Base-by-base conservation (phyloP, 2,113 vertebrate genomes). In the Notarius quadriscutis region DNA sequence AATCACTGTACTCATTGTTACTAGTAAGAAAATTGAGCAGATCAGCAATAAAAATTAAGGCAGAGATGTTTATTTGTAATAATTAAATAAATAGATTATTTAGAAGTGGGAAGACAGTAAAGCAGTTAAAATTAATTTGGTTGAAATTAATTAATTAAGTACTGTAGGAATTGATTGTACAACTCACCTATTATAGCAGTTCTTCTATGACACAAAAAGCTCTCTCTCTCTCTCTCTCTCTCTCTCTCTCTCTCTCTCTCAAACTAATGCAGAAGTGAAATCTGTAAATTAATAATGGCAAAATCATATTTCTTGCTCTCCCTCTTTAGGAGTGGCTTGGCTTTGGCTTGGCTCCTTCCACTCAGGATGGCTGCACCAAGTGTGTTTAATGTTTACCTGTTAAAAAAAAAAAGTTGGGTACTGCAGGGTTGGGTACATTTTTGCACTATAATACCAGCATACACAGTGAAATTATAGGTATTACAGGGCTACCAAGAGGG, bases 361-460 rank as follows among this genome's bases (percentile, higher is more conserved):
- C 6, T 77, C 51, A 51, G 10, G 2, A 57, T 14, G 79, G 27
- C 9, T 81, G n/a, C 51, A 51, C 48, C 20, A 2, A 25, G 20
- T 34, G 17, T 81, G 79, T 60, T 81, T 81, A 81, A 81, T 81
- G 27, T 60, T 81, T 81, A 60, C 79, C 55, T 58, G n/a, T 5
- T 27, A 8, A 48, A 74, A 74, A 72, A 72, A 41, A 72, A 72
- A 6, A 34, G 15, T 14, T 12, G n/a, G 12, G 14, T 12, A 57
- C 27, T 22, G 18, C 27, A 60, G 79, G 79, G 79, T 81, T 81
- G 79, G 79, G 55, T 18, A 41, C 55, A 81, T 30, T 80, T 78
- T 75, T 53, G 5, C 75, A 51, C 75, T n/a, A 53, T 57, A 7
- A 30, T 34, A 60, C 22, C 55, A 81, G 17, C 51, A 77, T 22